phyloP scores from a whole-genome alignment of 1,140 invertebrate species.

The Drosophila busckii region DNA sequence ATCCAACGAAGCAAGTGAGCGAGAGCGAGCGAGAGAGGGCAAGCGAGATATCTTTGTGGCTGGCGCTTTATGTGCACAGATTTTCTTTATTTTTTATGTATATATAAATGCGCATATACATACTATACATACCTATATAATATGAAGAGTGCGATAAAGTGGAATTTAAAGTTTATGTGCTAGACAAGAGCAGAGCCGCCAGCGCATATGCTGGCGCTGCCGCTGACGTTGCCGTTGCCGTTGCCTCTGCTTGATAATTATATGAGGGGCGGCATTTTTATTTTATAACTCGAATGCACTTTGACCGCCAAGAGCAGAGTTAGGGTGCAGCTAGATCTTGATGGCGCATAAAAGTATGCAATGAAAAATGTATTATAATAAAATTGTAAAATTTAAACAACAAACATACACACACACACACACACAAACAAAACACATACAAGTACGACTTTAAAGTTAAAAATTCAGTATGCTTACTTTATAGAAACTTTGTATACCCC shows the following conservation, averaged over 20 bases:
- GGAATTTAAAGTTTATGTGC: slow-evolving; percentile 68
- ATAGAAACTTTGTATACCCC: slow-evolving; percentile 45
- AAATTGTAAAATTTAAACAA: no score
- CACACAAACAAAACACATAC: slow-evolving; percentile 17
- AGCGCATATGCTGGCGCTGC: no score
- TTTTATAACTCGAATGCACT: slow-evolving; percentile 44
- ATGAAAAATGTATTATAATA: no score
- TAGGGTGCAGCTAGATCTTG: not conserved
- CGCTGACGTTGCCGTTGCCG: slow-evolving; percentile 25
- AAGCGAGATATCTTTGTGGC: slow-evolving; percentile 39
- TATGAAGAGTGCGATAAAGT: slow-evolving; percentile 52
- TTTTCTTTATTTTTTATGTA: slow-evolving; percentile 41
- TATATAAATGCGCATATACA: slow-evolving; percentile 15
- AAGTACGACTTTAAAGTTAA: slow-evolving; percentile 4
- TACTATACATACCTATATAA: slow-evolving; percentile 37
- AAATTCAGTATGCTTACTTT: slow-evolving; percentile 53
- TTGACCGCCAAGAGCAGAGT: slow-evolving; percentile 18
- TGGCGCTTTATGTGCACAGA: slow-evolving; percentile 61
- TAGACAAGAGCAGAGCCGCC: slow-evolving; percentile 50
- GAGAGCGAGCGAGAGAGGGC: not conserved
- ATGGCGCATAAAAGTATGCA: slow-evolving; percentile 24
- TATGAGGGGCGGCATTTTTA: slow-evolving; percentile 49
- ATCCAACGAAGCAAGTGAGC: slow-evolving; percentile 6
- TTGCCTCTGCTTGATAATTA: slow-evolving; percentile 58
- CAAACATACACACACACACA: not conserved